Evolutionary conservation across 2,888 invertebrate species (phyloP), one percentile per base, ranked within the genome.

Genomic region (Willowsia nigromaculata): DNA sequence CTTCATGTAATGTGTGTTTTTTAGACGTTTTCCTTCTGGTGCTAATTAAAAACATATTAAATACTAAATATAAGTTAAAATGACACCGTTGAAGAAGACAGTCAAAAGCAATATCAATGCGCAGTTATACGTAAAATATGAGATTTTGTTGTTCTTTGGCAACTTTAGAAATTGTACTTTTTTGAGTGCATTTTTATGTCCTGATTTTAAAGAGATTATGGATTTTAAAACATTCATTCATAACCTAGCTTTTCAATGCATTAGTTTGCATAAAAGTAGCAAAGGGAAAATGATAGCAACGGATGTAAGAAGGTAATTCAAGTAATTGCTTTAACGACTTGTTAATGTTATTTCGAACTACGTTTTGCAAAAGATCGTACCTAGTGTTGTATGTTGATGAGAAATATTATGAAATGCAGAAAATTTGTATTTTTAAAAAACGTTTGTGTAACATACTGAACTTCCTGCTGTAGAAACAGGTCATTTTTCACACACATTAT

Each of bases 141-240:
- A n/a, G n/a, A 22, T 59, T 11, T 9, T 59, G n/a, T 30, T 37
- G 30, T 62, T 62, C 47, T 62, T 85, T 85, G 76, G 65, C 78
- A 85, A 85, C 11, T 47, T 65, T 47, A 22, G 33, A 50, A 82
- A 80, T n/a, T 37, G 53, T 25, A 76, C 76, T 25, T 43, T 82
- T 85, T 86, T 78, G 86, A 86, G 86, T 86, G 86, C 68, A 80
- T 80, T 86, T 86, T 65, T 86, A 80, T 86, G 86, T 86, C 86
- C 78, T 86, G 86, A 80, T 80, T 86, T 53, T 27, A 53, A 68
- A 68, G 25, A 86, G 86, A 85, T 85, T 78, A 53, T 53, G 18
- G 59, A 84, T 18, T 74, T 59, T 9, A 80, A 47, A 83, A 53
- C n/a, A 68, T 22, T 13, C n/a, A 40, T 71, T 83, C 71, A 33